Evolutionary conservation across 2,113 vertebrate species (phyloP).

Genomic region (Empidonax alnorum): DNA sequence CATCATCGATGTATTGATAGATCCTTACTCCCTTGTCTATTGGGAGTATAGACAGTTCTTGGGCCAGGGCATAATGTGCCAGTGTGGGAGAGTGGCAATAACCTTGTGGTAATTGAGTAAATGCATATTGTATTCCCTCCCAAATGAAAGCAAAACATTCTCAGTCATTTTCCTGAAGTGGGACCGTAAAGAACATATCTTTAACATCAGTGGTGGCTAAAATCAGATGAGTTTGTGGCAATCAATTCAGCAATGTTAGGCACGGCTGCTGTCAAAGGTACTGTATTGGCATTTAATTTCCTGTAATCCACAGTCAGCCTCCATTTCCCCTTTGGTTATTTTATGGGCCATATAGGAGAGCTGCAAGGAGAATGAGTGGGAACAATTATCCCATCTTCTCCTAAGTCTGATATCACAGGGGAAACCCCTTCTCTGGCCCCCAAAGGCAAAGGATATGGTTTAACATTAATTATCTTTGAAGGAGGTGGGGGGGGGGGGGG

Average conservation of each 20-base stretch:
- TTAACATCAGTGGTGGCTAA: neutral
- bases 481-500: neutral
- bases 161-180: neutral
- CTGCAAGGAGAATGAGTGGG: too few species aligned
- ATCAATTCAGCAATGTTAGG: neutral
- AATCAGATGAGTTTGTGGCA: neutral
- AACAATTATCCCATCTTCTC: too few species aligned
- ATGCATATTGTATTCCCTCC: neutral
- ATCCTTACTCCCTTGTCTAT: neutral
- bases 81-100: neutral
- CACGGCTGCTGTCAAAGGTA: neutral
- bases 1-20: neutral
- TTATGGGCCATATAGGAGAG: too few species aligned
- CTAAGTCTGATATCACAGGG: too few species aligned
- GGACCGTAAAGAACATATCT: neutral
- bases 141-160: neutral
- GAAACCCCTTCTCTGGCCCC: neutral
- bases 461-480: neutral
- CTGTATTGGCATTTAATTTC: neutral
- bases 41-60: neutral
- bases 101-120: neutral
- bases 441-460: neutral
- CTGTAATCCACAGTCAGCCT: neutral
- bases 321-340: neutral
- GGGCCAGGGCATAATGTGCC: neutral